Evolutionary conservation across 2,113 vertebrate genomes (phyloP).

Genomic region (Phocoena sinus): DNA sequence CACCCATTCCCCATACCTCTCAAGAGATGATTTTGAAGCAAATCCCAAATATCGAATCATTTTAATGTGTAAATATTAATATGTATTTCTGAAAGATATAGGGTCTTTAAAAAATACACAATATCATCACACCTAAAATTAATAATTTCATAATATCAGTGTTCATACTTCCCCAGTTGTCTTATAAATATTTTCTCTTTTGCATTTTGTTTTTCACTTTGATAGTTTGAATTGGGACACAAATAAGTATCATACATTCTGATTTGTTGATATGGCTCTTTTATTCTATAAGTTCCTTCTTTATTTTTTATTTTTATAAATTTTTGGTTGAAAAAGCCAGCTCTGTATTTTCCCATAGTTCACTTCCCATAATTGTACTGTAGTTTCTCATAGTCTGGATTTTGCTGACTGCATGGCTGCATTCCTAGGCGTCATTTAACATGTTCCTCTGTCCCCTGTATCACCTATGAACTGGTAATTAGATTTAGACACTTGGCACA

Average conservation of each 20-base stretch:
- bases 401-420: background rate
- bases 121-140: background rate
- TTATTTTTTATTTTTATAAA: background rate
- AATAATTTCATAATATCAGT: background rate
- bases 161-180: background rate
- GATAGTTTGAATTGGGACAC: background rate
- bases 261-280: background rate
- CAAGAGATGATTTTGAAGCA: background rate
- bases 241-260: background rate
- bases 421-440: background rate
- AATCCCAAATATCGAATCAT: background rate
- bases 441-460: background rate
- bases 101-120: background rate
- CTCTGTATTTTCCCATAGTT: background rate
- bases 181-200: background rate
- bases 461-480: background rate
- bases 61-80: background rate
- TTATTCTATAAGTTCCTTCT: background rate
- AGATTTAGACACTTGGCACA: background rate
- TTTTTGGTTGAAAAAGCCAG: background rate
- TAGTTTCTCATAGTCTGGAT: background rate
- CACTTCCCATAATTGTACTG: background rate
- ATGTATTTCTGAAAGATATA: background rate
- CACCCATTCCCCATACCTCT: background rate
- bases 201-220: background rate